These are phyloP conservation scores for Drosophila triauraria DNA, from an alignment of 1,140 invertebrate species.

Conservation along the genomic window DNA sequence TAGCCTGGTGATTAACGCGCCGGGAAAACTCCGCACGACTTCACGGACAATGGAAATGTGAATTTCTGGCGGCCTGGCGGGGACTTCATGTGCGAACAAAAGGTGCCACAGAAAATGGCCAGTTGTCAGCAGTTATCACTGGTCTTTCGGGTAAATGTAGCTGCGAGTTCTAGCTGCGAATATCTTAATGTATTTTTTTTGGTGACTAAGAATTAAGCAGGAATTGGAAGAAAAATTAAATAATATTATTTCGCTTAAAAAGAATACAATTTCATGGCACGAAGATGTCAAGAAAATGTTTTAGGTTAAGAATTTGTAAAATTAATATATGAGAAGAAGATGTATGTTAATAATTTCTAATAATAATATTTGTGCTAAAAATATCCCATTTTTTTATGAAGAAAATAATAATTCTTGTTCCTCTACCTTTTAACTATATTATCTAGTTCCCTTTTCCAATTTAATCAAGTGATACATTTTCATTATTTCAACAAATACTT, in stretches of 20 bases:
- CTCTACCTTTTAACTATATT: background rate
- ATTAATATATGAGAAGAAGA: too few species aligned
- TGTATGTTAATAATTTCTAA: too few species aligned
- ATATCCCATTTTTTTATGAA: too few species aligned
- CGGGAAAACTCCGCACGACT: conserved; percentile 50
- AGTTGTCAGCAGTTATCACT: conserved; percentile 24
- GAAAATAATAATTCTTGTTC: too few species aligned
- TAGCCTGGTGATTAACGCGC: conserved; percentile 53
- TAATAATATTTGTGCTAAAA: too few species aligned
- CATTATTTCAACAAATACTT: background rate
- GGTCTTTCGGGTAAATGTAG: background rate
- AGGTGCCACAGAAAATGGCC: conserved; percentile 21
- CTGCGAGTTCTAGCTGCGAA: background rate
- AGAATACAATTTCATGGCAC: too few species aligned
- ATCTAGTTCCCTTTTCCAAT: background rate
- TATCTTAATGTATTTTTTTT: too few species aligned
- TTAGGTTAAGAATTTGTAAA: too few species aligned
- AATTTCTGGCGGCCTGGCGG: background rate
- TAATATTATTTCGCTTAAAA: too few species aligned
- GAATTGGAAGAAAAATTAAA: too few species aligned
- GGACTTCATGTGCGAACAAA: conserved; percentile 19
- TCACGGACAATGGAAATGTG: conserved; percentile 40
- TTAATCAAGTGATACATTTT: background rate
- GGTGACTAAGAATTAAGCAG: too few species aligned
- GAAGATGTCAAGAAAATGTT: too few species aligned